A percentile compares a stretch with the other conserved stretches of the same genome.
Evolutionary conservation across 1,140 invertebrate genomes (phyloP).

Genomic region (Calycopis cecrops): DNA sequence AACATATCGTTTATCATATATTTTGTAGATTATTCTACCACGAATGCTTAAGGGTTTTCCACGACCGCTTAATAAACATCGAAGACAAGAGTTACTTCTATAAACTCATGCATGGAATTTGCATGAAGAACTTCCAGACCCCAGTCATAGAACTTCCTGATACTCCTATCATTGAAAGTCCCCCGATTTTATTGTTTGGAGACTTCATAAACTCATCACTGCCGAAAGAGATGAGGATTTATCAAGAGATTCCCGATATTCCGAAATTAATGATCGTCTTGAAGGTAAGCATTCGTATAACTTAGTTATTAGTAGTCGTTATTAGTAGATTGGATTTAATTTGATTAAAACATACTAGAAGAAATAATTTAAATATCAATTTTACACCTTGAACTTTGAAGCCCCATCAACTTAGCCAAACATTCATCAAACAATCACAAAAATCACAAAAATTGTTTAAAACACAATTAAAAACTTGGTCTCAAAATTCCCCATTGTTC

Average conservation of each 20-base stretch:
- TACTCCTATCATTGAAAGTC: constrained; percentile 78
- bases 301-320: too few relatives aligned
- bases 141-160: constrained; percentile 81
- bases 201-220: constrained; percentile 89
- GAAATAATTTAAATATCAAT: too few relatives aligned
- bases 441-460: too few relatives aligned
- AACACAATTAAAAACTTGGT: too few relatives aligned
- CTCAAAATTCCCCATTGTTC: too few relatives aligned
- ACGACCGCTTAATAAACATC: constrained; percentile 90
- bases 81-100: constrained; percentile 89
- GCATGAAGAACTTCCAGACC: constrained; percentile 76
- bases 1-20: background rate
- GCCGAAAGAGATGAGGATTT: constrained; percentile 84
- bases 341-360: too few relatives aligned
- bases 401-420: too few relatives aligned
- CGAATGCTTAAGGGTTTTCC: constrained; percentile 92
- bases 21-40: constrained; percentile 88
- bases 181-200: constrained; percentile 86
- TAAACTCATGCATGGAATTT: constrained; percentile 79
- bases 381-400: too few relatives aligned
- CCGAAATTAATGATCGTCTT: constrained; percentile 83
- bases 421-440: too few relatives aligned
- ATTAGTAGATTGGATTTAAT: too few relatives aligned
- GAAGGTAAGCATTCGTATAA: constrained; percentile 61
- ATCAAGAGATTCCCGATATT: constrained; percentile 89